Base-by-base conservation (phyloP, 2,888 invertebrate species). In the Augochlorella aurata region DNA sequence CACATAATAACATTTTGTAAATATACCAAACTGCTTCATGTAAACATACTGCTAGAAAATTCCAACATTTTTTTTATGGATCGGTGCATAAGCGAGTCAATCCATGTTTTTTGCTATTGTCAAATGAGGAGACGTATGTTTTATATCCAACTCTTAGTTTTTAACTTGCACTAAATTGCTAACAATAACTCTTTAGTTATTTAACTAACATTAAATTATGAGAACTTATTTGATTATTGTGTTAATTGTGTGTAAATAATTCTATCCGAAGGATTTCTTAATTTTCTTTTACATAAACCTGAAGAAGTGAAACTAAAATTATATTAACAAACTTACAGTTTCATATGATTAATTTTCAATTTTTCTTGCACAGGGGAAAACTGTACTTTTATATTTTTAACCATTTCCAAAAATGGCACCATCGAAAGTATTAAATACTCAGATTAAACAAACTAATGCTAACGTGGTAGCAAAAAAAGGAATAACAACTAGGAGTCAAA, bases 401-500 rank as follows among this genome's bases (percentile, higher is more conserved):
- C 88, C 90, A n/a, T 18, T 70, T 14, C 49, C 49, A 84, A 92
- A 88, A 93, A 96, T 96, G 96, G 96, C 96, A 93, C 96, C 96
- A 92, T 94, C 95, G 79, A 95, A 95, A 94, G 93, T 95, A 94
- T 93, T 95, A 91, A 94, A 94, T 87, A 94, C 94, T 89, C 94
- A 95, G 77, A 89, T 85, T 79, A 94, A 94, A 92, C 93, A 94
- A 91, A 95, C 94, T 93, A 87, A 93, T 83, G 94, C 94, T 87
- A 94, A 94, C 85, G 92, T 89, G n/a, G 72, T 94, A 70, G 89
- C 94, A 83, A 94, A 93, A 87, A 94, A 95, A 90, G 94, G 96
- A 47, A 94, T 95, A 72, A 95, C 95, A 89, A 96, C 96, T 82
- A 95, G 96, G 92, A 96, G 95, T 94, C 95, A 95, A 93, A 95